Evolutionary conservation across 2,888 invertebrate species (phyloP), one percentile per base, ranked within the genome.

Genomic region (Apoderus coryli): DNA sequence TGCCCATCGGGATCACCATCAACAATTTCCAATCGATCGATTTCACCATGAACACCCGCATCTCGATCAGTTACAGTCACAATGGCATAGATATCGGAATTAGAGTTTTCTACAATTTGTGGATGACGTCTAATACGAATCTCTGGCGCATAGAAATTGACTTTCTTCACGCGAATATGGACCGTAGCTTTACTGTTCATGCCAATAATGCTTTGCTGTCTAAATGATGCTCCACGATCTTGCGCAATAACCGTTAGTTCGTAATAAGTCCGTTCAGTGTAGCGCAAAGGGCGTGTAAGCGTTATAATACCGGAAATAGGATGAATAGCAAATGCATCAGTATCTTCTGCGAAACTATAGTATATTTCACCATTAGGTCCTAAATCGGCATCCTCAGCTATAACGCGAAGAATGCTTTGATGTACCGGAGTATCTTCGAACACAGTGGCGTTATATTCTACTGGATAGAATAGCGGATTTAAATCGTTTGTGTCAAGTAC

Each of bases 341-440:
- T 84, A 34, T 72, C 68, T 44, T 82, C 76, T 28, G 72, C 65
- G 48, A 96, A 76, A 55, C 88, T 90, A 61, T 93, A 96, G 61
- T 95, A 95, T 45, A 96, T 86, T 63, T 95, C 90, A 1, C 93
- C 92, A 57, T 96, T 96, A 46, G 88, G 67, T 3, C 95, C 96
- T 16, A 86, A 64, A 57, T 98, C 96, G 3, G 96, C 93, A 60
- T 98, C 96, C 50, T 89, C 90, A 1, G 95, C 96, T 16, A 74
- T 64, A 29, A 86, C 82, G 49, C 68, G 72, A 19, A 78, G 60
- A 34, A 92, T 70, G 54, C 78, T 84, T 32, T 74, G 69, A 58
- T 92, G 86, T 34, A 88, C 61, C 7, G 85, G 76, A 35, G 79
- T 76, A 56, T 93, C 90, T 58, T 93, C 93, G 12, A 77, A 72